Conservation (phyloP, 1,140 invertebrate species). For the Ectropis grisescens region DNA sequence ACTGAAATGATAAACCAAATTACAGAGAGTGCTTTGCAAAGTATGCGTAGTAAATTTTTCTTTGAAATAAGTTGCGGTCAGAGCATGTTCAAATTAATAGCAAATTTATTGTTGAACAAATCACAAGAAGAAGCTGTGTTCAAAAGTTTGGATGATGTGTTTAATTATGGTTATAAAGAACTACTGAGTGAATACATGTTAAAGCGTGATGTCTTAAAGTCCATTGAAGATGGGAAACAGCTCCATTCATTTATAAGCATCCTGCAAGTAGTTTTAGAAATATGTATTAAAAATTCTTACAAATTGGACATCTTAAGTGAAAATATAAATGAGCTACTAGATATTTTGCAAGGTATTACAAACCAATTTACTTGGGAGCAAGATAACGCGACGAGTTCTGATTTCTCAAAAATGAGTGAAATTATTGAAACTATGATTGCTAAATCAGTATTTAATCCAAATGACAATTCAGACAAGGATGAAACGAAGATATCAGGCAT, state of each 20-base stretch:
- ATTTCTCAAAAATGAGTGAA: slow-evolving; percentile 72
- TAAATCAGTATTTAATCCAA: slow-evolving; percentile 32
- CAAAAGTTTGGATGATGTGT: slow-evolving; percentile 34
- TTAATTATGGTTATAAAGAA: slow-evolving; percentile 32
- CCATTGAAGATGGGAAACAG: slow-evolving; percentile 49
- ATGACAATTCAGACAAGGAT: slow-evolving; percentile 22
- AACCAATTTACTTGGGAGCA: slow-evolving; percentile 45
- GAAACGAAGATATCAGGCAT: slow-evolving; percentile 70
- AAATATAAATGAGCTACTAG: slow-evolving; percentile 26
- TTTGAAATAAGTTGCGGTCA: slow-evolving; percentile 47
- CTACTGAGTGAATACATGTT: slow-evolving; percentile 24
- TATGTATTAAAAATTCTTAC: slow-evolving; percentile 21
- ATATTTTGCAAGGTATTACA: slow-evolving; percentile 31
- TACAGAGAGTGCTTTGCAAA: slow-evolving; percentile 25
- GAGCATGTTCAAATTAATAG: slow-evolving; percentile 41
- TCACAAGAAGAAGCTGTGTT: slow-evolving; percentile 16
- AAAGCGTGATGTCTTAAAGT: slow-evolving; percentile 35
- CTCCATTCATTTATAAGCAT: slow-evolving; percentile 45
- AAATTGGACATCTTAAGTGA: slow-evolving; percentile 20
- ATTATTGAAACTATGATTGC: slow-evolving; percentile 63
- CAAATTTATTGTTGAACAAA: slow-evolving; percentile 25
- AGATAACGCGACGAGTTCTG: slow-evolving; percentile 42
- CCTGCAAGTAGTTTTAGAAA: slow-evolving; percentile 31
- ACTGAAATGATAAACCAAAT: slow-evolving; percentile 17
- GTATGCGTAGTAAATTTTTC: slow-evolving; percentile 46